Base-by-base conservation (phyloP, 2,113 vertebrate genomes). In the Myrmophylax atrothorax region DNA sequence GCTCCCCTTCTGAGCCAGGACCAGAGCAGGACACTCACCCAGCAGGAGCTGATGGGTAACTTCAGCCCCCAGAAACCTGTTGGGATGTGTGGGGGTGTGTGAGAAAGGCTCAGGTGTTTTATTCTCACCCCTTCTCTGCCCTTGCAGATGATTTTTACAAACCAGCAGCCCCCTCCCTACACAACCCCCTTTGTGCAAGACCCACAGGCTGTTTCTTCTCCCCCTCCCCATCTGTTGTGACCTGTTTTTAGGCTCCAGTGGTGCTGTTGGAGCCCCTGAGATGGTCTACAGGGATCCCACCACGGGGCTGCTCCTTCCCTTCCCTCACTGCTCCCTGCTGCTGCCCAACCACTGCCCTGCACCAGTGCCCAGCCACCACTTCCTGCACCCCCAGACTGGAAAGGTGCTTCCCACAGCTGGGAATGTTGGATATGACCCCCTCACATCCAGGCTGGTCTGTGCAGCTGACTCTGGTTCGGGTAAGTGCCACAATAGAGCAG, bases 361-460 rank as follows among this genome's bases (percentile, higher is more conserved):
- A 84, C 82, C 98, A 1, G 97, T 99, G 50, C 98, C 98, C 3
- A 50, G 94, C 2, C 96, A 98, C 74, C 98, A 98, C 94, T 98
- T 99, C 67, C 67, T 99, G 46, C 98, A 99, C 87, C 98, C 98
- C 1, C 97, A 98, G 64, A 99, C 99, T 0, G 98, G 98, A 38
- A 97, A 95, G n/a, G 93, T 99, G 33, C 97, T 99, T 80, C 98
- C 98, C 0, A 53, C 98, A 35, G 95, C 97, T 26, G 99, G 99
- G 20, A 99, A 99, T 5, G 73, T 99, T 58, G 98, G 98, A 42
- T 99, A 98, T 4, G 98, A 99, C 85, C 97, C 98, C 14, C 52
- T 90, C 53, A 97, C 69, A 31, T 98, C 98, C 8, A 96, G 94
- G 28, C 94, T 99, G 76, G 97, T 99, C 68, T 96, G 98, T 28